Base-by-base conservation (phyloP, 2,797 vertebrate species). In the Danio choprae region DNA sequence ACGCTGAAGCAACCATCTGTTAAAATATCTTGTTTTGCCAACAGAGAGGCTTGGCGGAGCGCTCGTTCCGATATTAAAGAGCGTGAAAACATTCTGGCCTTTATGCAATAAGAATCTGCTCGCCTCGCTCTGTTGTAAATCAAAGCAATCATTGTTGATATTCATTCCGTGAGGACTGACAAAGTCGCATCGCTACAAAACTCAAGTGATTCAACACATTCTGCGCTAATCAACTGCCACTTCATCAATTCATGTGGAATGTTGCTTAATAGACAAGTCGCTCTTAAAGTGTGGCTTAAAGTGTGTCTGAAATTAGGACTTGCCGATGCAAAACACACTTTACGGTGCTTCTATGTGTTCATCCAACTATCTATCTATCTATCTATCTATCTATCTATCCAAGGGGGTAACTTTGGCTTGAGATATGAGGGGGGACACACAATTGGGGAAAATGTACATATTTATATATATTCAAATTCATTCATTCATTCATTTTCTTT, bases 21-120 rank as follows among this genome's bases (percentile, higher is more conserved):
- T 64, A 81, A 78, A 81, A 75, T 79, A 77, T 58, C 63, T 74
- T 67, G 50, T 62, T 79, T 79, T 79, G 77, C 77, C 77, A 79
- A 67, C 38, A 29, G 67, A 79, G 67, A 79, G 67, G 77, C 67
- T 71, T 79, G 77, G 77, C 67, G 58, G 48, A 71, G 46, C 64
- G 8, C 62, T 71, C 50, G 67, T 40, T 62, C 56, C 5, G 13
- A 62, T 71, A 79, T 79, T 79, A 79, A 70, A 79, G 65, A 50
- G 46, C 15, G 77, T 53, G 67, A 50, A 79, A 71, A 71, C 56
- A 53, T 79, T 71, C 77, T 79, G 77, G 67, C 67, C 41, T 55
- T 67, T 71, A 67, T 36, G 59, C 74, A 75, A 36, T 53, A 48
- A 15, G 74, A 74, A 77, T 48, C 18, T 58, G 11, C 63, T 70